Conservation (phyloP, 2,113 vertebrate genomes). For the Caranx melampygus region DNA sequence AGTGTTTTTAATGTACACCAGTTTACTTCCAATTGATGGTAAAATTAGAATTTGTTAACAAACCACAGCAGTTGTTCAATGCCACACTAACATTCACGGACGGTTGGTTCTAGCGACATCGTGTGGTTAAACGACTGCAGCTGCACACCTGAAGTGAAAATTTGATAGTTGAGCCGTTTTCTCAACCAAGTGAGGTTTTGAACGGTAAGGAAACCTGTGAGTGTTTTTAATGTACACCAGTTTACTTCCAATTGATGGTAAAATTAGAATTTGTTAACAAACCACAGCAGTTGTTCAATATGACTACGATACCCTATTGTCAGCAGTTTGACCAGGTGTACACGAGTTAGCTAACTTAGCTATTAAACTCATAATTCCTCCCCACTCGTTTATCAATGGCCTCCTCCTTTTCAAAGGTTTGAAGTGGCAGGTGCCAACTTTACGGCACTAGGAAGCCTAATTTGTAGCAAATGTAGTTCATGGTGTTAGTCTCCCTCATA, state of each 20-base stretch:
- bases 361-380: conserved; percentile 23
- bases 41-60: neutral
- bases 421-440: conserved; percentile 80
- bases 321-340: conserved; percentile 1
- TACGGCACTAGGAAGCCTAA: conserved; percentile 71
- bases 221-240: neutral
- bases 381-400: neutral
- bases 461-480: conserved; percentile 78
- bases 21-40: neutral
- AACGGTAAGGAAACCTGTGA: neutral
- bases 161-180: neutral
- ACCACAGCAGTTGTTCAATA: too few relatives aligned
- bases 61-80: too few relatives aligned
- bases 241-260: neutral
- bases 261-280: neutral
- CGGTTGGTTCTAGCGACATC: too few relatives aligned
- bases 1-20: neutral
- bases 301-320: too few relatives aligned
- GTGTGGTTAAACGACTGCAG: neutral
- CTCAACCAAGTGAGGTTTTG: neutral
- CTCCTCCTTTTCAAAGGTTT: conserved; percentile 53
- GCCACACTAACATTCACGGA: neutral
- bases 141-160: neutral
- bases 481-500: conserved; percentile 61
- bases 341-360: neutral